These are phyloP conservation scores for Diplazon laetatorius DNA, from an alignment of 2,888 invertebrate genomes.

Conservation along the genomic window DNA sequence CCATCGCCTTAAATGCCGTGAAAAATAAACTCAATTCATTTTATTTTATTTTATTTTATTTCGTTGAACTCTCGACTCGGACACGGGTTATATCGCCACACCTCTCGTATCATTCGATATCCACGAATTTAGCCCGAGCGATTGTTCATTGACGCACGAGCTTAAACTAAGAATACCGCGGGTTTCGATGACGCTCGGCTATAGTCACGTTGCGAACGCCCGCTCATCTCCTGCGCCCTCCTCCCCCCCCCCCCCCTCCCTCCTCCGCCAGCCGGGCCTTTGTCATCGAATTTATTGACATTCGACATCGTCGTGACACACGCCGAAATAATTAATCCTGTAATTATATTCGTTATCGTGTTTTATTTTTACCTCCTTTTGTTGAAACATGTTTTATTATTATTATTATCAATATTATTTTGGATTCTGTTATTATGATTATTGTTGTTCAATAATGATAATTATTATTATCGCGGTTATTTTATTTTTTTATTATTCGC, in stretches of 20 bases:
- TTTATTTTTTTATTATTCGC: no score
- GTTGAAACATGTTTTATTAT: background rate
- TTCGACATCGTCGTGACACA: conserved; percentile 27
- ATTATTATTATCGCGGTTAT: no score
- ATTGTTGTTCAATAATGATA: no score
- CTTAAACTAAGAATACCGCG: conserved; percentile 32
- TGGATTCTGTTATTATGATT: background rate
- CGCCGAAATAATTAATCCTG: conserved; percentile 30
- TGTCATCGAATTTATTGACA: conserved; percentile 31
- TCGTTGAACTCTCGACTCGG: background rate
- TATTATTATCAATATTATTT: background rate
- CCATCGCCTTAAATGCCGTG: no score
- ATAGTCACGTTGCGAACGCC: conserved; percentile 6
- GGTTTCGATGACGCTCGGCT: conserved; percentile 44
- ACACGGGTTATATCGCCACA: background rate
- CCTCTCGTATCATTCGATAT: conserved; percentile 39
- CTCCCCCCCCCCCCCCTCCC: no score
- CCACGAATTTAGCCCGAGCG: conserved; percentile 32
- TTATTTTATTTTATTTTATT: no score
- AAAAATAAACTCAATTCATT: no score
- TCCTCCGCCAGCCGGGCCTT: no score
- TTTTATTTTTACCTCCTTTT: background rate
- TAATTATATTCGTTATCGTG: conserved; percentile 18
- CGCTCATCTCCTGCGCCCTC: conserved; percentile 6
- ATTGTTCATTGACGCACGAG: conserved; percentile 56